Base-by-base conservation (phyloP, 2,888 invertebrate genomes). In the Carcina quercana region DNA sequence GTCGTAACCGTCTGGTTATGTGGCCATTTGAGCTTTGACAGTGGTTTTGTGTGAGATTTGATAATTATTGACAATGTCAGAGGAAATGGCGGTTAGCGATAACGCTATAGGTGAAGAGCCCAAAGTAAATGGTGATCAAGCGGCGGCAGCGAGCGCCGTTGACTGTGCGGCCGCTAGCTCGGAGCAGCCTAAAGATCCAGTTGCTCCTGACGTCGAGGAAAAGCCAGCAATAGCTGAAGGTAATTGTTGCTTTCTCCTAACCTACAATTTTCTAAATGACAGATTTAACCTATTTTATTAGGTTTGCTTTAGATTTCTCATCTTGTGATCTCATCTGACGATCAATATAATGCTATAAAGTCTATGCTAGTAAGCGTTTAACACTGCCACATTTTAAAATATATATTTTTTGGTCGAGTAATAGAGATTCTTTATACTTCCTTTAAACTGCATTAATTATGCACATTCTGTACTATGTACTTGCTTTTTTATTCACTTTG, bases 61-160 rank as follows among this genome's bases (percentile, higher is more conserved):
- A 34, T 62, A 64, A 50, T 57, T 65, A 62, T 73, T 72, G 71
- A 79, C 76, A 73, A 82, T 82, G 82, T 82, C 82, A 42, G 79
- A 79, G 45, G 76, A 80, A 79, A 80, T 82, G 76, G 80, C 79
- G 70, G 66, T 76, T 62, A 64, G 69, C 66, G 80, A 76, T 73
- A 80, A 71, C 61, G 66, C 65, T 44, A 60, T 61, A 38, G 59
- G 54, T 30, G 73, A 74, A 42, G 73, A 74, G 53, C 53, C 56
- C 53, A 64, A 57, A 50, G 48, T 61, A 38, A 61, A 50, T 37
- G 59, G 50, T 35, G 68, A 62, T 34, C 69, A 71, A 41, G 55
- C 56, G 34, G 50, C 56, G 34, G 40, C 47, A 33, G 52, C 63
- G 40, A 47, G 56, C 32, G 53, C 53, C 28, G 52, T 42, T 33